phyloP scores from a whole-genome alignment of 2,888 invertebrate species.

The Autographa gamma region DNA sequence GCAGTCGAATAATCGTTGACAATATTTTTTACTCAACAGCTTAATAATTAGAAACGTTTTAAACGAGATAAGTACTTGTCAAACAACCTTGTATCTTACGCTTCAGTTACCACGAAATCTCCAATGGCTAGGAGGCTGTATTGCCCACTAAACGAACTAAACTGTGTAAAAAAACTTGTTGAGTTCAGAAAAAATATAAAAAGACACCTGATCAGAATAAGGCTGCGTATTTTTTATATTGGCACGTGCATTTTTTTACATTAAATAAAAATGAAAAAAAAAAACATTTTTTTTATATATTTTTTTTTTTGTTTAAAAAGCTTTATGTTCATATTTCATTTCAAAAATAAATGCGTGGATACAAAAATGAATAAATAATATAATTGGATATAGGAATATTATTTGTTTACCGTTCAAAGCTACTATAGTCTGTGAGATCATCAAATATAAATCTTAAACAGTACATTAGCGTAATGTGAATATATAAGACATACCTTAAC shows the following conservation, averaged over 20 bases:
- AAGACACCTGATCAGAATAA: no score
- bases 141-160: slow-evolving; percentile 51
- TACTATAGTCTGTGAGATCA: not conserved
- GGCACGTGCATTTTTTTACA: no score
- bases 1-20: slow-evolving; percentile 35
- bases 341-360: not conserved
- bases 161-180: slow-evolving; percentile 29
- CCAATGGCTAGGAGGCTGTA: slow-evolving; percentile 57
- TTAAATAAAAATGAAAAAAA: not conserved
- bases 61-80: slow-evolving; percentile 70
- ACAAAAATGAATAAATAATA: not conserved
- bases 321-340: no score
- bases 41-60: slow-evolving; percentile 68
- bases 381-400: no score
- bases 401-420: not conserved
- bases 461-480: slow-evolving; percentile 43
- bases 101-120: slow-evolving; percentile 78
- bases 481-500: slow-evolving; percentile 50
- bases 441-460: slow-evolving; percentile 6
- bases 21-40: slow-evolving; percentile 63
- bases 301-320: no score
- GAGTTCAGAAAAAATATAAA: slow-evolving; percentile 31
- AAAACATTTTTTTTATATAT: no score
- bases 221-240: no score
- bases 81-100: slow-evolving; percentile 79